Conservation (phyloP, 2,113 vertebrate species). For the Barnardius zonarius region DNA sequence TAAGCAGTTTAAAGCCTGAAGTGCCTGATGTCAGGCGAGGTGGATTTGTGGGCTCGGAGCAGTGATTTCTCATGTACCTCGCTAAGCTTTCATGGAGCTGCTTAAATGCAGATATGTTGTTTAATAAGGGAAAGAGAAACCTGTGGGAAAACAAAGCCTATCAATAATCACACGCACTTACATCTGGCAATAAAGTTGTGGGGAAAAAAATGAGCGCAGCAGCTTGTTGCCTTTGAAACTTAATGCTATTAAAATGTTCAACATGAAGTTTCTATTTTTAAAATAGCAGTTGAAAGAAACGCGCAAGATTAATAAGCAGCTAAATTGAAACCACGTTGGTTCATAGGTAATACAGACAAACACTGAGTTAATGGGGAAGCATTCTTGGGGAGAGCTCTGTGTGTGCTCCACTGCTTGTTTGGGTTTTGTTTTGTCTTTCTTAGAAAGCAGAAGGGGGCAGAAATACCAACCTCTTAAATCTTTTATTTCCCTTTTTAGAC, state of each 20-base stretch:
- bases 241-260: slow-evolving; percentile 74
- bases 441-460: slow-evolving; percentile 65
- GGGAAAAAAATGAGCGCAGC: slow-evolving; percentile 40
- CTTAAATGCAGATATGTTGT: slow-evolving; percentile 50
- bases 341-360: slow-evolving; percentile 69
- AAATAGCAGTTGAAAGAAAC: slow-evolving; percentile 75
- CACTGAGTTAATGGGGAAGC: slow-evolving; percentile 52
- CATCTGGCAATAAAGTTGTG: slow-evolving; percentile 66
- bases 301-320: slow-evolving; percentile 68
- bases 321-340: slow-evolving; percentile 78
- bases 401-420: slow-evolving; percentile 42
- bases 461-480: slow-evolving; percentile 54
- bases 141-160: slow-evolving; percentile 54
- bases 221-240: slow-evolving; percentile 70
- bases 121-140: slow-evolving; percentile 62
- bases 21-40: background rate
- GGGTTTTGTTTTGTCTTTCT: slow-evolving; percentile 65
- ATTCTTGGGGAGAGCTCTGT: slow-evolving; percentile 27
- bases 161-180: slow-evolving; percentile 61
- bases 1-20: background rate
- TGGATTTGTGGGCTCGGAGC: background rate
- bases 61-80: background rate
- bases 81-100: background rate
- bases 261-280: slow-evolving; percentile 73
- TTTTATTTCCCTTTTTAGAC: slow-evolving; percentile 31